Base-by-base conservation (phyloP, 2,113 vertebrate genomes). In the Callionymus lyra region DNA sequence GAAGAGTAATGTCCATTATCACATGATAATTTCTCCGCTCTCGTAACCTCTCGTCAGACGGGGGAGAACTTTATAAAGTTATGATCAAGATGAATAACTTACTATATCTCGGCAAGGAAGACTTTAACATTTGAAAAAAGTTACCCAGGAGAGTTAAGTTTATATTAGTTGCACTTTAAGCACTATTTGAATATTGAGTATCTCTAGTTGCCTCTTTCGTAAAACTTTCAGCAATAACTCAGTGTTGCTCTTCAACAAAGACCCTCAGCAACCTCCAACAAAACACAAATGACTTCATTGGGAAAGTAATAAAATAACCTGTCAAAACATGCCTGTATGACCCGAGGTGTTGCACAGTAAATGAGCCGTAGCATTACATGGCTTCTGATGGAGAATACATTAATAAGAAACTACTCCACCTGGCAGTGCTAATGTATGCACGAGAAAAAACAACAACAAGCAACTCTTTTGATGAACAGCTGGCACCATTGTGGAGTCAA, bases 281-380 rank as follows among this genome's bases (percentile, higher is more conserved):
- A 61, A 68, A 53, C 13, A 50, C 42, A 54, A 21, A 41, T 34
- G 41, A 6, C 18, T 51, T 9, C 44, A 44, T 41, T 62, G 16
- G 13, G 32, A 57, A 47, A 32, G 44, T 60, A 74, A 74, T 80
- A 57, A 65, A 82, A 64, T 62, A 71, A n/a, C 39, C 70, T 74
- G 76, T 70, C 68, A 65, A 47, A 67, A 51, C 52, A 56, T 49
- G 55, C 68, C 67, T 44, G 34, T 53, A 49, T 65, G 55, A 74
- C 76, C 72, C 27, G 56, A 60, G 62, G 70, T 68, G 44, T 46
- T 55, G 59, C 54, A 12, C 15, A 27, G 53, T 46, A 71, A 80
- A 82, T 76, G 77, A 80, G 72, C 74, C 74, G 74, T 59, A 66
- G 68, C 74, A 73, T 74, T 54, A 59, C 55, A 17, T 38, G 50